phyloP scores from a whole-genome alignment of 1,140 invertebrate species.

The Pantala flavescens region DNA sequence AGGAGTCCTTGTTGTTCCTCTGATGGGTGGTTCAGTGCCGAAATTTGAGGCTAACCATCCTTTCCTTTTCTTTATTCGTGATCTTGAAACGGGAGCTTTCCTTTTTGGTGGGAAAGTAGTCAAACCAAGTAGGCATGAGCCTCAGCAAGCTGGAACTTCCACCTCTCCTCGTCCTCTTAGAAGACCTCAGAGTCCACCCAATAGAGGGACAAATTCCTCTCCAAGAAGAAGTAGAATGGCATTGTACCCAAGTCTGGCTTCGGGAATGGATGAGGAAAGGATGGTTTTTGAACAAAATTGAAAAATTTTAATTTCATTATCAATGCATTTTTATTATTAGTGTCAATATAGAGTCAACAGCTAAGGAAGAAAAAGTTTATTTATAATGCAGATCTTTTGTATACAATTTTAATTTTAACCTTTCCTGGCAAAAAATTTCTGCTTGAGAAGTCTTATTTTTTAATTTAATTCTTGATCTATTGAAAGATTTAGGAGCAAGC shows the following conservation, averaged over 20 bases:
- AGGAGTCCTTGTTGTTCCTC: slow-evolving; percentile 41
- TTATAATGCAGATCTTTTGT: too few relatives aligned
- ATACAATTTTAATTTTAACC: too few relatives aligned
- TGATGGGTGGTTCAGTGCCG: slow-evolving; percentile 40
- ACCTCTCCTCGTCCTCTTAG: not conserved
- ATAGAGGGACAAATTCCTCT: not conserved
- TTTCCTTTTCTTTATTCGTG: slow-evolving; percentile 59
- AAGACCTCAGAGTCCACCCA: not conserved
- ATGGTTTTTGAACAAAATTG: not conserved
- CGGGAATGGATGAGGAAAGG: not conserved
- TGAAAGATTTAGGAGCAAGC: too few relatives aligned
- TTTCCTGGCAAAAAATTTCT: too few relatives aligned
- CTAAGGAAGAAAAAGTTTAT: too few relatives aligned
- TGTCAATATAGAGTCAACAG: too few relatives aligned
- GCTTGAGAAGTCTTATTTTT: too few relatives aligned
- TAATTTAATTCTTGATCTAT: too few relatives aligned
- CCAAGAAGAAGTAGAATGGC: not conserved
- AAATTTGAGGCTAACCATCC: slow-evolving; percentile 51
- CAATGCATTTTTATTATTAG: too few relatives aligned
- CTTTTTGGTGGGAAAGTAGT: slow-evolving; percentile 56
- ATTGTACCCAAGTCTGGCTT: not conserved
- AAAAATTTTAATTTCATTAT: too few relatives aligned
- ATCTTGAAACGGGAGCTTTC: slow-evolving; percentile 43
- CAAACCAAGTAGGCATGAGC: slow-evolving; percentile 28
- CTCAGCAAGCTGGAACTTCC: not conserved